phyloP scores from a whole-genome alignment of 2,888 invertebrate species.

The Molanna angustata region DNA sequence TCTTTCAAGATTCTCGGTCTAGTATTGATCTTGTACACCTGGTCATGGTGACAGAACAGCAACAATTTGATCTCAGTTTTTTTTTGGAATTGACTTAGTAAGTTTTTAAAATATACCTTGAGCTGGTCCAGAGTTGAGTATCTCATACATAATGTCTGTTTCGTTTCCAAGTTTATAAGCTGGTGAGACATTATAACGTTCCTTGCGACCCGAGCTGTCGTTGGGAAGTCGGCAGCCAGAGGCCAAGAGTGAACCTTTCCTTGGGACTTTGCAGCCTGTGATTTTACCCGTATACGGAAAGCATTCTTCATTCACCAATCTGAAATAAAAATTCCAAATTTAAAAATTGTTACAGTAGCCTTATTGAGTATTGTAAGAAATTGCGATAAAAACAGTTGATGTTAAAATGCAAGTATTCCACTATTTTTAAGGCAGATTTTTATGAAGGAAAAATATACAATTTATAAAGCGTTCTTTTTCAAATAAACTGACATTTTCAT shows the following conservation, averaged over 20 bases:
- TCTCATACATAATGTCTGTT: slow-evolving; percentile 89
- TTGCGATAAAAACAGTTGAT: too few relatives aligned
- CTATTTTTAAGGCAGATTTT: neutral
- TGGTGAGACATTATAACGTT: slow-evolving; percentile 70
- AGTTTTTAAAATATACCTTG: slow-evolving; percentile 80
- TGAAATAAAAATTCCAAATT: slow-evolving; percentile 41
- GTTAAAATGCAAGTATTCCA: too few relatives aligned
- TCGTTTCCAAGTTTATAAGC: slow-evolving; percentile 72
- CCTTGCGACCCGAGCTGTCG: slow-evolving; percentile 53
- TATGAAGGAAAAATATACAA: neutral
- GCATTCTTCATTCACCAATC: slow-evolving; percentile 81
- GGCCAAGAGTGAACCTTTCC: slow-evolving; percentile 43
- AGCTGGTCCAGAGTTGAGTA: slow-evolving; percentile 86
- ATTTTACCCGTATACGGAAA: slow-evolving; percentile 72
- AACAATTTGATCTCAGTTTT: too few relatives aligned
- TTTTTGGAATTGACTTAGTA: too few relatives aligned
- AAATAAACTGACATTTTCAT: neutral
- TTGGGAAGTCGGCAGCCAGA: slow-evolving; percentile 56
- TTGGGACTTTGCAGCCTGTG: slow-evolving; percentile 64
- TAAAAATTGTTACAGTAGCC: neutral
- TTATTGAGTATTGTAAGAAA: too few relatives aligned
- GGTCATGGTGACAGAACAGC: too few relatives aligned
- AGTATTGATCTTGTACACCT: too few relatives aligned
- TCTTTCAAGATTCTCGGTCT: too few relatives aligned
- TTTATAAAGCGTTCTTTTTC: neutral